phyloP scores from a whole-genome alignment of 2,888 invertebrate species.

The Apomyelois bistriatella region DNA sequence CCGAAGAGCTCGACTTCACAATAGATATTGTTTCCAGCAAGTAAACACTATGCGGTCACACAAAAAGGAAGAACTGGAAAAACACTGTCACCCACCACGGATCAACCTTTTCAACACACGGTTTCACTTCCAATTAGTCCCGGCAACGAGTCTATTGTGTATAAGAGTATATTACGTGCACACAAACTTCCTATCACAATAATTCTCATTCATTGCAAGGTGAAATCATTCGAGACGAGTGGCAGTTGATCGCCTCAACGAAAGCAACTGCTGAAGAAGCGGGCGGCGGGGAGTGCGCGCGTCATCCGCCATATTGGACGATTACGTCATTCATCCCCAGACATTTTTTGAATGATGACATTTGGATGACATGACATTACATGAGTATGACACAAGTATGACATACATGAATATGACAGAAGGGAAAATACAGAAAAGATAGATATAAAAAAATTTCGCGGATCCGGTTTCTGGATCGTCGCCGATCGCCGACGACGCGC shows the following conservation, averaged over 20 bases:
- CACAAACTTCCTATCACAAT: slow-evolving; percentile 45
- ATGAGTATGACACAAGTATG: too few species aligned
- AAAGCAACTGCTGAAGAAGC: slow-evolving; percentile 49
- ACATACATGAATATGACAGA: too few species aligned
- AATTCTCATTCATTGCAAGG: slow-evolving; percentile 72
- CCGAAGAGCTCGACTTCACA: slow-evolving; percentile 46
- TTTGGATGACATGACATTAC: too few species aligned
- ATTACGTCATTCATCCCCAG: slow-evolving; percentile 73
- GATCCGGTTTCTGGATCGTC: too few species aligned
- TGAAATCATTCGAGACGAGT: slow-evolving; percentile 67
- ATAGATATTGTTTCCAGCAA: slow-evolving; percentile 61
- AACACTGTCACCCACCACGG: slow-evolving; percentile 64
- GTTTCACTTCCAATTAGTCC: slow-evolving; percentile 48
- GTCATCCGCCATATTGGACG: slow-evolving; percentile 76
- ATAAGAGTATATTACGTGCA: slow-evolving; percentile 44
- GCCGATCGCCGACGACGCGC: too few species aligned
- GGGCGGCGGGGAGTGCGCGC: slow-evolving; percentile 62
- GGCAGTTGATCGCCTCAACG: slow-evolving; percentile 45
- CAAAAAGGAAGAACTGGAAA: slow-evolving; percentile 70
- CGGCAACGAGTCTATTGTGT: slow-evolving; percentile 46
- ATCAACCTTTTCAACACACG: slow-evolving; percentile 60
- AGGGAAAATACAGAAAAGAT: too few species aligned
- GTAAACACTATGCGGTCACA: slow-evolving; percentile 70
- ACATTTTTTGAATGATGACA: slow-evolving; percentile 28
- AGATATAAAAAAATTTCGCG: too few species aligned